A percentile compares a stretch with the other conserved stretches of the same genome.
phyloP scores from a whole-genome alignment of 2,888 invertebrate genomes.

The Pristionchus exspectatus region DNA sequence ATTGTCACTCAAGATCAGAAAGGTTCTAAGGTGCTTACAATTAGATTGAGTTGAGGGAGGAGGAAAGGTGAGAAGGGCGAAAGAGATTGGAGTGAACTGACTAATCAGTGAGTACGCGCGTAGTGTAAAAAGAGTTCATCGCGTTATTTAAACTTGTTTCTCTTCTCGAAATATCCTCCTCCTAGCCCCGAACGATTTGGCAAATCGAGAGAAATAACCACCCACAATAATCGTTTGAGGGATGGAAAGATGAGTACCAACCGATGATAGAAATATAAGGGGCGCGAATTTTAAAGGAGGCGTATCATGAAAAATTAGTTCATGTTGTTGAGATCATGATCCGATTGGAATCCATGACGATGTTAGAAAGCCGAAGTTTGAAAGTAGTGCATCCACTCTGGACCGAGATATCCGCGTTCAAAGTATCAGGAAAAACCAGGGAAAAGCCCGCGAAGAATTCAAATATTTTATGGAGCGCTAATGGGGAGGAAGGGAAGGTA shows the following conservation, averaged over 20 bases:
- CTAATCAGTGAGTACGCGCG: neutral
- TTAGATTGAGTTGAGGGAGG: neutral
- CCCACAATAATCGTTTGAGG: neutral
- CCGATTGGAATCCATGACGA: too few relatives aligned
- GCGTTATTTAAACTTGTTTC: neutral
- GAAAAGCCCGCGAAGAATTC: too few relatives aligned
- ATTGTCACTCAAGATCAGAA: neutral
- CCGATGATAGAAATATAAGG: neutral
- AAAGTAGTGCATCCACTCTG: too few relatives aligned
- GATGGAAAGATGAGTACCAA: neutral
- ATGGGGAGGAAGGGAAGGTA: too few relatives aligned
- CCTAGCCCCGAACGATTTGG: neutral
- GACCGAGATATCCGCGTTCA: too few relatives aligned
- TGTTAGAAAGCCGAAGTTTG: too few relatives aligned
- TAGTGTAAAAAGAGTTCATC: neutral
- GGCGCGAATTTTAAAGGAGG: neutral
- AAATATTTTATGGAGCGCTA: too few relatives aligned
- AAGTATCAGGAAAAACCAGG: too few relatives aligned
- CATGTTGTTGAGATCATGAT: too few relatives aligned
- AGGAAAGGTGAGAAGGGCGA: neutral
- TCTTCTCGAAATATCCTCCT: neutral
- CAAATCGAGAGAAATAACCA: neutral
- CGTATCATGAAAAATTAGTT: too few relatives aligned
- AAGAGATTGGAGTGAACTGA: neutral
- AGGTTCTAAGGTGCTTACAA: conserved; percentile 1